Base-by-base conservation (phyloP, 2,888 invertebrate genomes). In the Acanthoscelides obtectus region DNA sequence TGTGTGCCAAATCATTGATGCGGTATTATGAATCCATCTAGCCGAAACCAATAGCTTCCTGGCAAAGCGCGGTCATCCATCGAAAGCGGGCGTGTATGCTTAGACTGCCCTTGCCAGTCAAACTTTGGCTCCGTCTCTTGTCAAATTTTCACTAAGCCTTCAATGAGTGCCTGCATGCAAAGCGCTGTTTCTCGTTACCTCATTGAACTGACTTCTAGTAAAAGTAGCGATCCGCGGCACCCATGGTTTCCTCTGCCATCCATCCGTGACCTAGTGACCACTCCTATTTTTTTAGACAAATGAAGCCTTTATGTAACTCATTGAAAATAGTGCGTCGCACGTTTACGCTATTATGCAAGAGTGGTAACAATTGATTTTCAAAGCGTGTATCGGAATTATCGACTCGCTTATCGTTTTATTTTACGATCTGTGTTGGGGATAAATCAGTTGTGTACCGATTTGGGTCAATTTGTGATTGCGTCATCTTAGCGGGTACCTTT, bases 241-340 rank as follows among this genome's bases (percentile, higher is more conserved):
- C 22, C 67, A 72, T 68, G 69, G 45, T 45, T 45, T 45, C 45
- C 45, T 45, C 45, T 45, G 17, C 45, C 75, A 73, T 69, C 66
- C 72, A 72, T 69, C 72, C 75, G 71, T 75, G 69, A 74, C 73
- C 64, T 69, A 70, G 20, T 63, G 67, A 66, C 70, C 74, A 70
- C 74, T 75, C 76, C 75, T 75, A 22, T 45, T 71, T 72, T 74
- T 75, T 73, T 70, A 70, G 72, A 76, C 74, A 76, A 75, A 74
- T 68, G 74, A 72, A 69, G 74, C 72, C 71, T 76, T 76, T 75
- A 73, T 74, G 71, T 76, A 74, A 75, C 73, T 72, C 64, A 71
- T 71, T 75, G 72, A 74, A 74, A 74, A 73, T 12, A 71, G 67
- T 22, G 22, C 63, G 65, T 71, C 71, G 67, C 66, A 69, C 68